These are phyloP conservation scores for Stenurella melanura DNA, from an alignment of 2,888 invertebrate species.

Conservation along the genomic window DNA sequence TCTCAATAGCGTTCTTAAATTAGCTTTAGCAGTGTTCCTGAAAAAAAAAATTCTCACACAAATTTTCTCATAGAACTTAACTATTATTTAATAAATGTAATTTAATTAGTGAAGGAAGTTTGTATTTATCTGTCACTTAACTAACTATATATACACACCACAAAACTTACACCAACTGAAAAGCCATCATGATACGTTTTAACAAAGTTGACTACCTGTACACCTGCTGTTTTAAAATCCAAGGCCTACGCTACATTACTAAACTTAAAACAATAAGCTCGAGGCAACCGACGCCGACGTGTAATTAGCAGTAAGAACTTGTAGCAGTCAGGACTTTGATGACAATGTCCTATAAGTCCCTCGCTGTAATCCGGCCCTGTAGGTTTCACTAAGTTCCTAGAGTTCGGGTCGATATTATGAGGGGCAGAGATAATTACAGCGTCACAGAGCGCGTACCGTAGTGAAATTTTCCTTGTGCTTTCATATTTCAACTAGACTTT, in stretches of 20 bases:
- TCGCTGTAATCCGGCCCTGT: constrained; percentile 24
- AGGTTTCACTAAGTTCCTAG: constrained; percentile 1
- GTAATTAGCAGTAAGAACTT: constrained; percentile 1
- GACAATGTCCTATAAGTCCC: not conserved
- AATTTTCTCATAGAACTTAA: too few species aligned
- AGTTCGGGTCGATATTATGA: constrained; percentile 31
- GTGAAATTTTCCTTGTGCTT: constrained; percentile 37
- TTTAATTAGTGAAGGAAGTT: not conserved
- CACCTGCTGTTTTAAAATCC: not conserved
- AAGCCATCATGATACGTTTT: not conserved
- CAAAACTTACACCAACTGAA: not conserved
- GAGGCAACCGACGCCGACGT: not conserved
- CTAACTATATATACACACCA: not conserved
- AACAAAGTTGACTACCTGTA: not conserved
- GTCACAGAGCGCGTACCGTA: not conserved
- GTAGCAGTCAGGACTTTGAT: not conserved
- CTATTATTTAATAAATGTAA: not conserved
- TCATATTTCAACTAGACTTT: constrained; percentile 31
- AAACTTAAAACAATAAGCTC: constrained; percentile 14
- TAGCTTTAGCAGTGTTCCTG: too few species aligned
- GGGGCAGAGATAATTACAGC: constrained; percentile 32
- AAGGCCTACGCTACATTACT: not conserved
- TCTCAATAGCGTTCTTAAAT: too few species aligned
- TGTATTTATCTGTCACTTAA: not conserved
- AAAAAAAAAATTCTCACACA: too few species aligned